Conservation (phyloP, 2,888 invertebrate species). For the Calephelis perditalis region DNA sequence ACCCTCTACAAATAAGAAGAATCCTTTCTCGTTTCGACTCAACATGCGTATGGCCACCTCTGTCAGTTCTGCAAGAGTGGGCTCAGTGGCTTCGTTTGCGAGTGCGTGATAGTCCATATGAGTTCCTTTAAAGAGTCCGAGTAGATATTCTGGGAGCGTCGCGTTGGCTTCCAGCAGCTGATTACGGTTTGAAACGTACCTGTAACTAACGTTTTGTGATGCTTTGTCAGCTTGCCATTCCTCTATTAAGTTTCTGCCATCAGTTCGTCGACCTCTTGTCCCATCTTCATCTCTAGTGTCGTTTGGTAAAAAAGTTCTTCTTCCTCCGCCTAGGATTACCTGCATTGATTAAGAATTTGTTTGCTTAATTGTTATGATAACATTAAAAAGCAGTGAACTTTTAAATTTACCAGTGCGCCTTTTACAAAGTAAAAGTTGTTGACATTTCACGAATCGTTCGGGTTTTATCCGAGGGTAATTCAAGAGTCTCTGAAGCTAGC, state of each 20-base stretch:
- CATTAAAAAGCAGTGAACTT: no score
- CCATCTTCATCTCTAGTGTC: conserved; percentile 68
- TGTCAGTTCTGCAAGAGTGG: conserved; percentile 45
- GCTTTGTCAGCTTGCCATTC: conserved; percentile 78
- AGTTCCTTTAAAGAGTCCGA: conserved; percentile 80
- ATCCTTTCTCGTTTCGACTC: conserved; percentile 78
- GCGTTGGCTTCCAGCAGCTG: conserved; percentile 61
- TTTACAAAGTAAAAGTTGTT: no score
- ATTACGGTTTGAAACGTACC: conserved; percentile 78
- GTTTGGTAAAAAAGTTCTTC: conserved; percentile 79
- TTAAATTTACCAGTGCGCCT: no score
- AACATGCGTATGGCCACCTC: conserved; percentile 81
- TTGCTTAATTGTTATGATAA: no score
- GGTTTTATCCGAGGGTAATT: no score
- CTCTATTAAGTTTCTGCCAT: conserved; percentile 81
- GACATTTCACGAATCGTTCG: no score
- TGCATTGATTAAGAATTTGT: conserved; percentile 32
- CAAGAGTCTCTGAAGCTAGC: no score
- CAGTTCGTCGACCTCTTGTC: conserved; percentile 60
- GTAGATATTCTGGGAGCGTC: conserved; percentile 75
- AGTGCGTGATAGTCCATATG: conserved; percentile 83
- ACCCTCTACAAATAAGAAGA: conserved; percentile 82
- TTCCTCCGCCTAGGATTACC: conserved; percentile 86
- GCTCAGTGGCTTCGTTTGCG: conserved; percentile 39
- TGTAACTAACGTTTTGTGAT: conserved; percentile 41